Evolutionary conservation across 2,797 vertebrate species (phyloP).

Genomic region (Todus mexicanus): DNA sequence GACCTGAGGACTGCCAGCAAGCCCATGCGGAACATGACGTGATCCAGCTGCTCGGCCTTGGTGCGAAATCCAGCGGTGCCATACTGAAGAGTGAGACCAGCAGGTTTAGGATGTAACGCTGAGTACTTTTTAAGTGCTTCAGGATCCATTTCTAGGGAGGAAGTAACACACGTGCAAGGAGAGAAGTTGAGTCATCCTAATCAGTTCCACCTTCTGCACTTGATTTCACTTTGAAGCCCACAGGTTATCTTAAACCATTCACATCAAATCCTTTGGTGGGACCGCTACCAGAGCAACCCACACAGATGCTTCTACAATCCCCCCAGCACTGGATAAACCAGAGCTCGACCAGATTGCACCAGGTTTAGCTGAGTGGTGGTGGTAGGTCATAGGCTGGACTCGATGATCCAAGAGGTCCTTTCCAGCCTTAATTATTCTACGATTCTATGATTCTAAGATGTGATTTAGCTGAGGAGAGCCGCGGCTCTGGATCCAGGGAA

Average conservation of each 20-base stretch:
- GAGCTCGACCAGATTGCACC: accelerated
- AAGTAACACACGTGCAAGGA: not conserved
- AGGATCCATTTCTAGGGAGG: slow-evolving; percentile 79
- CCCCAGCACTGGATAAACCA: accelerated
- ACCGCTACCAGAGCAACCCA: accelerated
- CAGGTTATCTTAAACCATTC: accelerated
- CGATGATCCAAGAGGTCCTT: too few relatives aligned
- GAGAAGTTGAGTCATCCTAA: not conserved
- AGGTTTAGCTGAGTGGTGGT: too few relatives aligned
- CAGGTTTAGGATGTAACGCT: slow-evolving; percentile 78
- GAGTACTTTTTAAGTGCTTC: slow-evolving; percentile 77
- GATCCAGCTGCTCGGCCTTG: slow-evolving; percentile 82
- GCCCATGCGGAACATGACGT: slow-evolving; percentile 96
- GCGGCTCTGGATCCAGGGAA: not conserved
- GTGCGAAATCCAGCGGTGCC: slow-evolving; percentile 93
- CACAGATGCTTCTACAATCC: accelerated
- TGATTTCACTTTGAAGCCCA: not conserved
- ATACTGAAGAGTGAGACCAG: slow-evolving; percentile 84
- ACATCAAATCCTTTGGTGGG: accelerated
- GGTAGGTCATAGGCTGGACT: too few relatives aligned
- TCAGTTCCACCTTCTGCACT: not conserved
- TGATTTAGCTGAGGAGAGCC: not conserved
- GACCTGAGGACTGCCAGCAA: slow-evolving; percentile 86
- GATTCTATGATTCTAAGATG: too few relatives aligned
- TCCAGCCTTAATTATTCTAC: too few relatives aligned